Evolutionary conservation across 2,113 vertebrate genomes (phyloP).

Genomic region (Erpornis zantholeuca): DNA sequence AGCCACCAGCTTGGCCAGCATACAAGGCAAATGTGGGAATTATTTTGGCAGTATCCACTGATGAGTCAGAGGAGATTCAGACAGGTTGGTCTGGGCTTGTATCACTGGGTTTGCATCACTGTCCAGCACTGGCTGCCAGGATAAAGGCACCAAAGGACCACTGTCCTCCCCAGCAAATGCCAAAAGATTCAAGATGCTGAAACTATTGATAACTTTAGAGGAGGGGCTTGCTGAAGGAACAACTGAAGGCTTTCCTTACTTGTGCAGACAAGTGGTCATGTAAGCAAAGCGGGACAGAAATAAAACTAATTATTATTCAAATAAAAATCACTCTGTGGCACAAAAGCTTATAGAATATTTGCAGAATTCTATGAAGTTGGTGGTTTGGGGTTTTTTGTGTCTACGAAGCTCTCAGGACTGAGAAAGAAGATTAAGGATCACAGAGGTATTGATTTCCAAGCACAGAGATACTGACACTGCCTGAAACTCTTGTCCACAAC

Average conservation of each 20-base stretch:
- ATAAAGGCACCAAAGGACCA: neutral
- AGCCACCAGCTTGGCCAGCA: slow-evolving; percentile 24
- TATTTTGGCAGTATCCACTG: neutral
- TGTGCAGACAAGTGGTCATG: neutral
- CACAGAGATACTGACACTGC: neutral
- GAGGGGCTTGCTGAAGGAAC: neutral
- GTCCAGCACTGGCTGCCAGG: slow-evolving; percentile 5
- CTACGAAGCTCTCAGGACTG: neutral
- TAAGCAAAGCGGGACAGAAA: neutral
- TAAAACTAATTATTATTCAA: neutral
- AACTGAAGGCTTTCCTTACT: neutral
- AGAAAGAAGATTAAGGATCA: neutral
- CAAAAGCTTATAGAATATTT: neutral
- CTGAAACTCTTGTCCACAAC: neutral
- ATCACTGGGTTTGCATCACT: neutral
- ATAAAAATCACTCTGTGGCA: neutral
- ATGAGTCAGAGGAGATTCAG: neutral
- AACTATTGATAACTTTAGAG: neutral
- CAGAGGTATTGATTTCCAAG: neutral
- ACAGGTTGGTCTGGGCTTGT: neutral
- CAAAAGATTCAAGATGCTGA: neutral
- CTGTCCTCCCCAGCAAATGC: neutral
- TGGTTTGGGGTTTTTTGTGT: neutral
- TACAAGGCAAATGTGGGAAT: neutral
- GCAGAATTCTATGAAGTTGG: neutral